Evolutionary conservation across 2,113 vertebrate genomes (phyloP).

Genomic region (Casuarius casuarius): DNA sequence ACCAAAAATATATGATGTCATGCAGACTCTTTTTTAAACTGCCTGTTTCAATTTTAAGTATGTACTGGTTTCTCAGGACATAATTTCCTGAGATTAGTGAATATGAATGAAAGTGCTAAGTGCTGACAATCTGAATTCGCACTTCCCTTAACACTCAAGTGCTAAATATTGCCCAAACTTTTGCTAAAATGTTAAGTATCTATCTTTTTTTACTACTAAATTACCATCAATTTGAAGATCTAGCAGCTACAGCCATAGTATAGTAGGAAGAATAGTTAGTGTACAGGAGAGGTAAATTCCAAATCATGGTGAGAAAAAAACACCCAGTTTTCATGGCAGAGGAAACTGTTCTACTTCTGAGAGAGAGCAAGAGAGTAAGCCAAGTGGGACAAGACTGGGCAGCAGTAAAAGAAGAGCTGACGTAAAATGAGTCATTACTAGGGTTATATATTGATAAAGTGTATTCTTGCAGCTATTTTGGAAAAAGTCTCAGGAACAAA

Average conservation of each 20-base stretch:
- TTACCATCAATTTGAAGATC: slow-evolving; percentile 65
- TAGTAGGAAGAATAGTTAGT: slow-evolving; percentile 17
- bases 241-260: slow-evolving; percentile 57
- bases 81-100: slow-evolving; percentile 75
- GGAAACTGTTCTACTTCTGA: background rate
- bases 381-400: background rate
- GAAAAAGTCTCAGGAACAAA: background rate
- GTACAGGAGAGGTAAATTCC: slow-evolving; percentile 32
- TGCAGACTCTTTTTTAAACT: slow-evolving; percentile 52
- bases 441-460: background rate
- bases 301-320: background rate
- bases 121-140: slow-evolving; percentile 78
- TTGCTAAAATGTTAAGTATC: slow-evolving; percentile 74
- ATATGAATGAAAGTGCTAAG: slow-evolving; percentile 76
- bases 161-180: slow-evolving; percentile 77
- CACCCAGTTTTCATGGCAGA: slow-evolving; percentile 23
- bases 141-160: slow-evolving; percentile 75
- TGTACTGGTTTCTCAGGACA: slow-evolving; percentile 71
- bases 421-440: background rate
- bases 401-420: background rate
- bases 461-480: background rate
- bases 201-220: slow-evolving; percentile 63
- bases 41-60: slow-evolving; percentile 64
- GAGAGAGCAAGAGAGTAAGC: slow-evolving; percentile 1
- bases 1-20: slow-evolving; percentile 33